Base-by-base conservation (phyloP, 2,797 vertebrate genomes). In the Coranthus polyacanthus region DNA sequence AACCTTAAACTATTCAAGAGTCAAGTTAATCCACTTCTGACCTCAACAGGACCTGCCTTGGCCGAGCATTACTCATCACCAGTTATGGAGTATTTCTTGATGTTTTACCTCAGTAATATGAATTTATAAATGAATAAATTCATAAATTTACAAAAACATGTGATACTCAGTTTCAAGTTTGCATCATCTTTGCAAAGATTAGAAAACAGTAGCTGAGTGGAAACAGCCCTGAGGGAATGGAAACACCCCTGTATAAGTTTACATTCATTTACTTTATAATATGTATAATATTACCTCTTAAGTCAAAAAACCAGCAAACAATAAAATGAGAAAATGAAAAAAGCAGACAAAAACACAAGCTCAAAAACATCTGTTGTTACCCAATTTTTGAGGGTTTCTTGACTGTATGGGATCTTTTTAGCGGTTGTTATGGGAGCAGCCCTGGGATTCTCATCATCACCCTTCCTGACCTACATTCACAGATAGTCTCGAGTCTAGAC, bases 361-460 rank as follows among this genome's bases (percentile, higher is more conserved):
- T 20, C 12, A 51, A 36, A 39, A 46, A 24, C 16, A 17, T 9
- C n/a, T 5, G 24, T 17, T 12, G 5, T 8, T 17, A 49, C 44
- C 4, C 5, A 29, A 26, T 41, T 21, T 51, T 29, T n/a, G n/a
- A 12, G 34, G 34, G 22, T 2, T 39, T 36, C 24, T 52, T 21
- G 26, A 46, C 47, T 70, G 44, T 13, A 34, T 16, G 21, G 49
- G 51, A 6, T 57, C 1, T 21, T 53, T 68, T 29, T 12, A 54
- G 41, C 47, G 2, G 50, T 54, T 47, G 59, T 61, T 44, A 15
- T 44, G 71, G 59, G 68, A 81, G 59, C 41, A 52, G 80, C 50
- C 37, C 85, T 88, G 87, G 26, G 65, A 85, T 79, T 85, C 75
- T 88, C 88, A 86, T 91, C 84, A 83, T 64, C 74, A 75, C 54